Base-by-base conservation (phyloP, 1,140 invertebrate genomes). In the Matsumurasca onukii region DNA sequence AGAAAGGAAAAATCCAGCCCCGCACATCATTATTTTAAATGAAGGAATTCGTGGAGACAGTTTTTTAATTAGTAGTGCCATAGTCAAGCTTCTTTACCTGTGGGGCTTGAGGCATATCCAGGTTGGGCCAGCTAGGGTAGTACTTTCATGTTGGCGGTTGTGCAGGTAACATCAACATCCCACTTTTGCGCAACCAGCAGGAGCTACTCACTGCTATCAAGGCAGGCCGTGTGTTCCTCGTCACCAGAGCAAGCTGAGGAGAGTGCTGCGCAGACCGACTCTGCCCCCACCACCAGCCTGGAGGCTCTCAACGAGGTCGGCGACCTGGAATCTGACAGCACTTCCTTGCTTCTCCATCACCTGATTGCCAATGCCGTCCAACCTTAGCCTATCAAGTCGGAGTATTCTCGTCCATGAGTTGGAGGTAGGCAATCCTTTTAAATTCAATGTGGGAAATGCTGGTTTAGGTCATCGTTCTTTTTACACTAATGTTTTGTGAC, bases 311-410 rank as follows among this genome's bases (percentile, higher is more conserved):
- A 81, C 59, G 82, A 83, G 59, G 82, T 81, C 27, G 70, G 80
- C 74, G 67, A 68, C 29, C 12, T 68, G 5, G 67, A 80, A 34
- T 69, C 76, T 0, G 82, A 83, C 15, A 74, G 80, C 79, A 72
- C 81, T 77, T 74, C 80, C 24, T 80, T 86, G 0, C 77, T 92
- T 3, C 75, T 94, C 3, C 90, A 94, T 69, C 88, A 90, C 55
- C 76, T 97, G 13, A 80, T 95, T 49, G 77, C 85, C 22, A 85
- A 91, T 72, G 91, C 93, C 0, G 95, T 90, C 0, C 92, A 94
- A 71, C 94, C 95, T 0, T 94, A 93, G 66, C 93, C 94, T 0
- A 79, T 98, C 0, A 95, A 95, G 76, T 89, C 93, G 0, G 88
- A 90, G 31, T 97, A 95, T 76, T 86, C 85, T 5, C 83, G 90